Conservation (phyloP, 1,140 invertebrate species). For the Pemphigus obesinymphae region DNA sequence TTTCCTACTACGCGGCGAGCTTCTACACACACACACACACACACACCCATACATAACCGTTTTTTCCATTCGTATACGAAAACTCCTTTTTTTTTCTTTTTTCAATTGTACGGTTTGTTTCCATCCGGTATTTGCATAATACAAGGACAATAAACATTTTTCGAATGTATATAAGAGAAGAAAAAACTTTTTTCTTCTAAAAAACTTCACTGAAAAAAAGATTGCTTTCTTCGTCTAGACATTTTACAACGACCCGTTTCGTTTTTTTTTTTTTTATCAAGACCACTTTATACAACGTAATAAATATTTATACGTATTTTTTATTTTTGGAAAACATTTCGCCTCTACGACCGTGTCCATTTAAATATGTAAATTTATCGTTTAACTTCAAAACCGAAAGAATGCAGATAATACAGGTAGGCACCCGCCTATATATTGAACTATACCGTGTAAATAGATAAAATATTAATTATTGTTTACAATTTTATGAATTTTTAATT, state of each 20-base stretch:
- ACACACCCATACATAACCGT: neutral
- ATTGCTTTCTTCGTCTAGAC: neutral
- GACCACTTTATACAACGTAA: neutral
- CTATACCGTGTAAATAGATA: too few species aligned
- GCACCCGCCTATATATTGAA: too few species aligned
- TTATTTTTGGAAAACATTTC: too few species aligned
- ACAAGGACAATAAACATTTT: slow-evolving; percentile 12
- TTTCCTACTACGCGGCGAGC: neutral
- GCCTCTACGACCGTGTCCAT: too few species aligned
- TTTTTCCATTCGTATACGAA: neutral
- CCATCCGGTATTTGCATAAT: slow-evolving; percentile 21
- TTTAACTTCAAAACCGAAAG: too few species aligned
- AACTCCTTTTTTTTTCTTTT: neutral
- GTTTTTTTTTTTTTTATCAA: neutral
- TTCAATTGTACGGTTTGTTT: neutral
- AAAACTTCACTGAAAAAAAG: neutral
- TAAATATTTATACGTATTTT: too few species aligned
- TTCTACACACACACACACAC: neutral
- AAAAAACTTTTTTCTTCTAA: neutral
- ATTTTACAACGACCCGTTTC: neutral
- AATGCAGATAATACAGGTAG: too few species aligned
- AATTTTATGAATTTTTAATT: too few species aligned
- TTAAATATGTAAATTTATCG: too few species aligned
- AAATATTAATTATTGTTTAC: too few species aligned
- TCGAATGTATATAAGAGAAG: neutral